Base-by-base conservation (phyloP, 2,888 invertebrate genomes). In the Orchesellides sinensis region DNA sequence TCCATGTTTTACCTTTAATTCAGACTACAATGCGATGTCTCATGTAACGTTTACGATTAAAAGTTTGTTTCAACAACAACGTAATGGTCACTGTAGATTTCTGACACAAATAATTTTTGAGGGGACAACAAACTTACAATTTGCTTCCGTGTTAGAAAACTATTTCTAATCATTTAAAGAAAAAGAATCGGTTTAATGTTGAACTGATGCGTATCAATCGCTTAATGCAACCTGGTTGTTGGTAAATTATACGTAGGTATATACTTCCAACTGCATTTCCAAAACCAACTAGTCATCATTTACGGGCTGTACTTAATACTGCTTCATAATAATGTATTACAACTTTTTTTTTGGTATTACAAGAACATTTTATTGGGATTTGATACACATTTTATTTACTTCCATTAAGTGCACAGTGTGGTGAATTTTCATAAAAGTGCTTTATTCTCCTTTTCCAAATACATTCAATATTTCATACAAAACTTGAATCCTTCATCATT, bases 101-200 rank as follows among this genome's bases (percentile, higher is more conserved):
- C 52, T 52, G 23, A 52, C 14, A 52, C 8, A 1, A 10, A 17
- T 10, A 23, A 56, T 1, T 10, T 32, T 63, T 35, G 5, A 49
- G 52, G 47, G 23, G 29, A n/a, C n/a, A n/a, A n/a, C n/a, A n/a
- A n/a, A n/a, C n/a, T n/a, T n/a, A n/a, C n/a, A n/a, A n/a, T n/a
- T 19, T 27, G n/a, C n/a, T 56, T 77, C 14, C 29, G 47, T 68
- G 66, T n/a, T 45, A 8, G 17, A 56, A 87, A 86, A 65, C 82
- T 56, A 87, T 87, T 85, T 82, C 84, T 84, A 86, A 87, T 85
- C 86, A 87, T 85, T 87, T 87, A 86, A 79, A 40, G 66, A 54
- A 82, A 79, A 63, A 70, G 84, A 84, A 73, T 83, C 86, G 87
- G 78, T 85, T 86, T 87, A 87, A 87, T 87, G 79, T 56, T 23